Evolutionary conservation across 2,113 vertebrate species (phyloP), one percentile per base, ranked within the genome.

Genomic region (Amazona guildingii): DNA sequence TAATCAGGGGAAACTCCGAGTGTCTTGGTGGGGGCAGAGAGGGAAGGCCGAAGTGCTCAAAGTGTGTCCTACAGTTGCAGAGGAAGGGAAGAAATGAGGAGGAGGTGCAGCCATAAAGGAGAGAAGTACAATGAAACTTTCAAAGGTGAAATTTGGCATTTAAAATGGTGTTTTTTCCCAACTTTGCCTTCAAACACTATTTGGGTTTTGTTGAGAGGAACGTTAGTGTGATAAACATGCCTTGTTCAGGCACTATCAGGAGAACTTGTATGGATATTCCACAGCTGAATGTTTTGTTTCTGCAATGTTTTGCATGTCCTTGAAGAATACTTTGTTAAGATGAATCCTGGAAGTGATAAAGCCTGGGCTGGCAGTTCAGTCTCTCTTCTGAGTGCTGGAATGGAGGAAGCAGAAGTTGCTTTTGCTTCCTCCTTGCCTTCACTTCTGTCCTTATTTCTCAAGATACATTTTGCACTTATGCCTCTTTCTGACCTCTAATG

Each of bases 341-440:
- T 1, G 1, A 70, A 20, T 49, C 33, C 46, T 86, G 73, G 24
- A 69, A 76, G 52, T 39, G 39, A 19, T 90, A 52, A 70, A 21
- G 52, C 28, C 10, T 7, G 35, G 73, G 5, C 35, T 83, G 49
- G n/a, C 87, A 57, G 7, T 83, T 81, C 23, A 61, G 39, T 29
- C 52, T 87, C 27, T 43, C 27, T 69, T 84, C 57, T 95, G 74
- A 63, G 18, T 6, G 1, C 57, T 23, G n/a, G 49, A 73, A 35
- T 52, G 63, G 85, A 80, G 68, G 57, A 96, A 93, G 74, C 66
- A 93, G 82, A 95, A 96, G 39, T 28, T 41, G 8, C 39, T 82
- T 92, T 46, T 91, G 19, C 82, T 95, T 96, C 85, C 62, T 90
- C 33, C 39, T 92, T 91, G 57, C 25, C 59, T 95, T 88, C 31